Base-by-base conservation (phyloP, 2,797 vertebrate genomes). In the Xenopus petersii region DNA sequence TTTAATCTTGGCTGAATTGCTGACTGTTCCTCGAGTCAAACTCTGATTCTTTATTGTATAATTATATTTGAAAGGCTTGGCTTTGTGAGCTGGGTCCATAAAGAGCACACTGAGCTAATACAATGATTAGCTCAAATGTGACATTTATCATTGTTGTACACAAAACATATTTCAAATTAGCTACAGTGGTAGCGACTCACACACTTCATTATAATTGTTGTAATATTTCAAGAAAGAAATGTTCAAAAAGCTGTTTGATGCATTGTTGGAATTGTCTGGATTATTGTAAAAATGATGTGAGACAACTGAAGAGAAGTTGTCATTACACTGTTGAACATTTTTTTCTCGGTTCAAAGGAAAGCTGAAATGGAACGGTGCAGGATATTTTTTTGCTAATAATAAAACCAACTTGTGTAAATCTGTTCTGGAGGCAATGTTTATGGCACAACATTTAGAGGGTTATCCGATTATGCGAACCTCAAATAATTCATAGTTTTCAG, bases 21-120 rank as follows among this genome's bases (percentile, higher is more conserved):
- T 71, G 70, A 65, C 66, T 73, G 81, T 82, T 78, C 42, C 15
- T 72, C 69, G 66, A 71, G 61, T 82, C 81, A 79, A 75, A 81
- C 77, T 58, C 71, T 67, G 75, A 76, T 74, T 81, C 80, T 81
- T 84, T 82, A 84, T 83, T 86, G 82, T 71, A 71, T 78, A 82
- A 83, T 81, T 81, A 54, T 48, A 64, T 72, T 81, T 77, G 12
- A 13, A 70, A 84, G 80, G 10, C 33, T 76, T 83, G 70, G 79
- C 54, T 79, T 61, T 70, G 69, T 66, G 77, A 83, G 80, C 70
- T 70, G 42, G 26, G 73, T 58, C 81, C 82, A 73, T 83, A 71
- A 83, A 77, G 78, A 79, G 66, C 70, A 46, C 79, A 75, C 68
- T 77, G 78, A 59, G 74, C 64, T 65, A 82, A 81, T 74, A 77